Conservation (phyloP, 2,113 vertebrate species). For the Calidris pugnax region DNA sequence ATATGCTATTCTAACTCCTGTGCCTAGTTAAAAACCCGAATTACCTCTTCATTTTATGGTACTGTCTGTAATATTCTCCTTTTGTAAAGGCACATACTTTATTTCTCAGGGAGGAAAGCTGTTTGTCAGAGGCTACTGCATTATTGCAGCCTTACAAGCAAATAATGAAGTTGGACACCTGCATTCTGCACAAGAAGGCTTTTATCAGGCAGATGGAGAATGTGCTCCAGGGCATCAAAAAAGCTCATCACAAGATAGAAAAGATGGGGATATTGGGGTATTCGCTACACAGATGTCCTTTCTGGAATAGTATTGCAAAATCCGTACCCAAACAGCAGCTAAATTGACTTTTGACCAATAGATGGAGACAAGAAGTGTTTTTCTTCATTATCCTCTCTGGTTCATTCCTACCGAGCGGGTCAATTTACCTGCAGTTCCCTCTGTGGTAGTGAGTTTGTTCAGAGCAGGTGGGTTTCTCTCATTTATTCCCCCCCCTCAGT, state of each 20-base stretch:
- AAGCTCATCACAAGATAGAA: not conserved
- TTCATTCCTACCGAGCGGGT: not conserved
- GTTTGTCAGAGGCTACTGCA: not conserved
- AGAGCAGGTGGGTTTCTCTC: not conserved
- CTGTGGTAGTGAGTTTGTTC: not conserved
- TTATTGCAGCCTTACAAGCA: constrained; percentile 14
- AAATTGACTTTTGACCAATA: constrained; percentile 7
- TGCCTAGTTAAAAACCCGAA: constrained; percentile 15
- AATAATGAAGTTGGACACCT: constrained; percentile 45
- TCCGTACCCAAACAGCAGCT: not conserved
- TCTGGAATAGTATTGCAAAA: not conserved
- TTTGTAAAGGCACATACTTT: not conserved
- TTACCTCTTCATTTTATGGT: not conserved
- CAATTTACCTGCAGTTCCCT: not conserved
- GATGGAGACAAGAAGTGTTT: constrained; percentile 27
- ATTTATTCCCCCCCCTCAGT: accelerated
- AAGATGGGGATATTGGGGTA: not conserved
- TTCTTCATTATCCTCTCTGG: not conserved
- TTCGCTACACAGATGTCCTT: constrained; percentile 5
- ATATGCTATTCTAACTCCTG: not conserved
- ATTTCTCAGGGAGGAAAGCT: constrained; percentile 9
- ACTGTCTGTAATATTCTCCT: not conserved
- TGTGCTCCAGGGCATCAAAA: constrained; percentile 31
- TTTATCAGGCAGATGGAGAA: constrained; percentile 59
- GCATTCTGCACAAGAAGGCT: constrained; percentile 53